phyloP scores from a whole-genome alignment of 2,797 vertebrate genomes.

The Coregonus ussuriensis region DNA sequence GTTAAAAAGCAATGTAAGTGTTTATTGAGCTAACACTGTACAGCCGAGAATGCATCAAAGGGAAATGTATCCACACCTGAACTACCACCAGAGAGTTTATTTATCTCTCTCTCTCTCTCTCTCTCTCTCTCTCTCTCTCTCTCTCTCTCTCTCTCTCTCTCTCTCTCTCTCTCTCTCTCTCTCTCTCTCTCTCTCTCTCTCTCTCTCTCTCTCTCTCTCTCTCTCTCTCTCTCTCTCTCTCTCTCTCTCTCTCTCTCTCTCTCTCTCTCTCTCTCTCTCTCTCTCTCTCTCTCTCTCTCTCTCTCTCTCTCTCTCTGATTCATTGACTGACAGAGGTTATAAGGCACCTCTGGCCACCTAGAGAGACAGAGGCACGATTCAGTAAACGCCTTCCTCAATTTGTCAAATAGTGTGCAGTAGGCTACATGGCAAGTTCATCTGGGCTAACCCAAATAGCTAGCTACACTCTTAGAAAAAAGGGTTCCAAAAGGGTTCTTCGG shows the following conservation, averaged over 20 bases:
- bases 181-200: too few relatives aligned
- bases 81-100: too few relatives aligned
- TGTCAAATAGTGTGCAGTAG: background rate
- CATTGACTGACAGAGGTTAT: background rate
- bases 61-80: background rate
- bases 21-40: background rate
- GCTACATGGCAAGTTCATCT: background rate
- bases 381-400: background rate
- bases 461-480: too few relatives aligned
- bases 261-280: too few relatives aligned
- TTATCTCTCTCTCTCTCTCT: too few relatives aligned
- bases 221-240: too few relatives aligned
- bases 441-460: background rate
- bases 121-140: too few relatives aligned
- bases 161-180: too few relatives aligned
- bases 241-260: too few relatives aligned
- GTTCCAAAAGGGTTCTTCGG: too few relatives aligned
- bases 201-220: too few relatives aligned
- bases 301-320: background rate
- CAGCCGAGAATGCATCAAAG: background rate
- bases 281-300: background rate
- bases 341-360: background rate
- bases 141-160: too few relatives aligned
- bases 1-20: background rate
- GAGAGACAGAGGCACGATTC: background rate